Conservation (phyloP, 1,140 invertebrate species). For the Euglossa dilemma region DNA sequence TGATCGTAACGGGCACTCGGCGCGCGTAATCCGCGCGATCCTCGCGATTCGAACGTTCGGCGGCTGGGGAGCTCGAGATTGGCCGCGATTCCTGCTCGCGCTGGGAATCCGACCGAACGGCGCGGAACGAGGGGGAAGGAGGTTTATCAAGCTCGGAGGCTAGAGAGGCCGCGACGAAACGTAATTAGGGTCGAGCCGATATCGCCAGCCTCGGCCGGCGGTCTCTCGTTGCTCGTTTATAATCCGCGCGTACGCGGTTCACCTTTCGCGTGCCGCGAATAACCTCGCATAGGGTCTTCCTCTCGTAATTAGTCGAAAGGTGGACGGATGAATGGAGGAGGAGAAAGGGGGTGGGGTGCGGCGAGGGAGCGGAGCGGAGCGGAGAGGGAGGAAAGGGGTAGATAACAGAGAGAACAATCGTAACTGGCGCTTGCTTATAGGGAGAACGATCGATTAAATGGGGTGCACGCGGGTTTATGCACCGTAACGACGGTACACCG, state of each 20-base stretch:
- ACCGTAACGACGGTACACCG: slow-evolving; percentile 25
- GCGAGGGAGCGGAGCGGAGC: too few relatives aligned
- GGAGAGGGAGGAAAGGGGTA: background rate
- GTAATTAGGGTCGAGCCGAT: too few relatives aligned
- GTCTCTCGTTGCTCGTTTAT: background rate
- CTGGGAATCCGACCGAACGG: background rate
- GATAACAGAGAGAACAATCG: slow-evolving; percentile 45
- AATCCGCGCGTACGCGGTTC: background rate
- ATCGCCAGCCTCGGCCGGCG: too few relatives aligned
- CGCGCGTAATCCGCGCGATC: background rate
- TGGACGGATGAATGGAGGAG: background rate
- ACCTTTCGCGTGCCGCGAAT: slow-evolving; percentile 4
- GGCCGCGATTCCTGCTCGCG: slow-evolving; percentile 1
- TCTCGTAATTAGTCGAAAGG: slow-evolving; percentile 57
- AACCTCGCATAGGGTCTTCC: background rate
- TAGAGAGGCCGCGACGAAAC: too few relatives aligned
- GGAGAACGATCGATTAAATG: slow-evolving; percentile 57
- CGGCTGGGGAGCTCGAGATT: too few relatives aligned
- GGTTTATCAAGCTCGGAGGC: background rate
- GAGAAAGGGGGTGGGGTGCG: background rate
- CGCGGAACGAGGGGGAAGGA: background rate
- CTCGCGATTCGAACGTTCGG: background rate
- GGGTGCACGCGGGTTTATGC: slow-evolving; percentile 23
- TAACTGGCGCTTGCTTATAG: slow-evolving; percentile 55
- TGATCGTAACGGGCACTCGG: slow-evolving; percentile 28